Percentiles rank a stretch among this genome's conserved stretches.
phyloP scores from a whole-genome alignment of 1,140 invertebrate species.

The Dysdera silvatica region DNA sequence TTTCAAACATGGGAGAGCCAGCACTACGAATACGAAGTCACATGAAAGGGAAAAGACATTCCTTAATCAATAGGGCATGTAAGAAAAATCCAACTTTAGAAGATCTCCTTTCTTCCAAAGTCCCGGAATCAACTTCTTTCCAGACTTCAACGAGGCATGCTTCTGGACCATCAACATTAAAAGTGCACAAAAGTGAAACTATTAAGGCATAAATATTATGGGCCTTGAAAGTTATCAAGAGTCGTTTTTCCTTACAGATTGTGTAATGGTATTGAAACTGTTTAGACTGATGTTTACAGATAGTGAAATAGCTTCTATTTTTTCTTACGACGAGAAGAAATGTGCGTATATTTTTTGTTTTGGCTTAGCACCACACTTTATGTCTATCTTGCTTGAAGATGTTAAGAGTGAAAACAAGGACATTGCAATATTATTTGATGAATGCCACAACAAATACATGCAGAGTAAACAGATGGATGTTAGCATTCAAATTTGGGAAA shows the following conservation, averaged over 20 bases:
- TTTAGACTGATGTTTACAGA: background rate
- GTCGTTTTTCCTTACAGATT: background rate
- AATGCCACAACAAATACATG: background rate
- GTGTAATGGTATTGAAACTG: background rate
- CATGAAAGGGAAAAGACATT: too few relatives aligned
- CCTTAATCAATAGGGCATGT: too few relatives aligned
- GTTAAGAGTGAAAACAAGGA: background rate
- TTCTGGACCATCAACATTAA: too few relatives aligned
- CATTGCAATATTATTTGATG: background rate
- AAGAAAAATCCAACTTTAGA: too few relatives aligned
- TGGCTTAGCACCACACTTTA: background rate
- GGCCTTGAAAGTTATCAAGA: background rate
- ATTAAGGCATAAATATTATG: slow-evolving; percentile 4
- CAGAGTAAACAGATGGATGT: background rate
- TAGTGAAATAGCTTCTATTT: background rate
- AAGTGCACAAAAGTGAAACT: too few relatives aligned
- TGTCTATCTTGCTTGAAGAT: background rate
- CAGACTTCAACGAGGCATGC: too few relatives aligned
- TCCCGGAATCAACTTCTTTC: too few relatives aligned
- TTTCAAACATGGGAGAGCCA: too few relatives aligned
- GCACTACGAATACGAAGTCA: too few relatives aligned
- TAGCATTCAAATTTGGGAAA: background rate
- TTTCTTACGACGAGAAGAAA: background rate
- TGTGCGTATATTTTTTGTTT: slow-evolving; percentile 4
- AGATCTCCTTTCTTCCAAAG: too few relatives aligned